phyloP scores from a whole-genome alignment of 2,113 vertebrate species.

The Eubucco bourcierii region DNA sequence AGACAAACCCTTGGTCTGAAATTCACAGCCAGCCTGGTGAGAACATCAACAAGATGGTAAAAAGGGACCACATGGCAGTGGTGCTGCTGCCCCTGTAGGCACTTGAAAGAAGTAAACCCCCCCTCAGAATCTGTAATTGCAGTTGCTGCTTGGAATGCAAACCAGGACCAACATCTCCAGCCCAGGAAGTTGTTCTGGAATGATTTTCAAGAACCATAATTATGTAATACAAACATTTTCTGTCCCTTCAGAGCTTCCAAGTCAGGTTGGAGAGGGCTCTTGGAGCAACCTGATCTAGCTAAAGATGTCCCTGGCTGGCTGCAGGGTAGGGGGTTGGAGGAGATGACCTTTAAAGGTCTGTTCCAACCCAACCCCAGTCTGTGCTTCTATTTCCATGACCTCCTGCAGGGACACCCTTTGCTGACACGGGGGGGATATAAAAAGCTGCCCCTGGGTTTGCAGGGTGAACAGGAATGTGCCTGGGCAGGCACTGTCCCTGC shows the following conservation, averaged over 20 bases:
- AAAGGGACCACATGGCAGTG: neutral
- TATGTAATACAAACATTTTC: too few species aligned
- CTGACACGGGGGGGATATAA: neutral
- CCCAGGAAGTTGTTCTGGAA: neutral
- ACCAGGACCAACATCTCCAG: neutral
- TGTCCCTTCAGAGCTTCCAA: neutral
- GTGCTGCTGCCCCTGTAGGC: neutral
- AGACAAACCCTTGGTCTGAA: neutral
- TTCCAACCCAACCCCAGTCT: neutral
- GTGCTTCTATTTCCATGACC: neutral
- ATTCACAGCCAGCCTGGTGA: neutral
- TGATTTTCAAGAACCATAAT: too few species aligned
- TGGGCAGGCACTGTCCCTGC: neutral
- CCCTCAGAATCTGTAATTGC: neutral
- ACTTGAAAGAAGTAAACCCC: neutral
- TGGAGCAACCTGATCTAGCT: neutral
- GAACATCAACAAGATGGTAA: too few species aligned
- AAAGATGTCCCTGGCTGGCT: neutral
- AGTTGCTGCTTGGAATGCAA: neutral
- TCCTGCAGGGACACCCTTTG: neutral
- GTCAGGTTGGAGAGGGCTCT: neutral
- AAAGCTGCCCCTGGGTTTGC: neutral
- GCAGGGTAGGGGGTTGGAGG: neutral
- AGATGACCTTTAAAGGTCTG: neutral
- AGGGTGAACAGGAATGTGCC: fast-evolving